A percentile compares a stretch with the other conserved stretches of the same genome.
phyloP scores from a whole-genome alignment of 2,113 vertebrate species.

The Myiozetetes cayanensis region DNA sequence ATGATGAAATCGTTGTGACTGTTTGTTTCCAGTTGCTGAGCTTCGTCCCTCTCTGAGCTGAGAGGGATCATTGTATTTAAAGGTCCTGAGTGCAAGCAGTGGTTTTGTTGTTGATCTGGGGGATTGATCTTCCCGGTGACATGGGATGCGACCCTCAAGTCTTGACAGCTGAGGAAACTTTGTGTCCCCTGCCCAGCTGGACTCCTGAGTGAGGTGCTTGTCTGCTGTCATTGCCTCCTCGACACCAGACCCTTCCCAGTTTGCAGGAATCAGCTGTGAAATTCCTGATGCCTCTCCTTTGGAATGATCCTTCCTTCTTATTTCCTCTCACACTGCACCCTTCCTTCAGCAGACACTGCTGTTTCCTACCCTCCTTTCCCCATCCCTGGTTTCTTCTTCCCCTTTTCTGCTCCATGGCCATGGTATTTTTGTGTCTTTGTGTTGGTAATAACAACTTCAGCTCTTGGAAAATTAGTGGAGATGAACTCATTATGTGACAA shows the following conservation, averaged over 20 bases:
- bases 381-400: not conserved
- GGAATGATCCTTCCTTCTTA: not conserved
- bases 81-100: not conserved
- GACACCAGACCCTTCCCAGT: not conserved
- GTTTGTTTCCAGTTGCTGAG: not conserved
- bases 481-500: slow-evolving; percentile 50
- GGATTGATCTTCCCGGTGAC: not conserved
- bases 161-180: not conserved
- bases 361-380: not conserved
- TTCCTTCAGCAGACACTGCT: not conserved
- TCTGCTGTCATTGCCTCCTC: not conserved
- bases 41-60: not conserved
- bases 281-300: not conserved
- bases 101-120: not conserved
- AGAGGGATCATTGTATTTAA: not conserved
- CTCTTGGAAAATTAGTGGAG: slow-evolving; percentile 37
- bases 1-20: not conserved
- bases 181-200: not conserved
- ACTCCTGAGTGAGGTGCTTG: fast-evolving
- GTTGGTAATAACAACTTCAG: not conserved
- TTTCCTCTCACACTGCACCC: not conserved
- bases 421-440: not conserved
- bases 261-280: not conserved
- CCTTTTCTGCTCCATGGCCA: not conserved
- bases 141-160: not conserved